Evolutionary conservation across 2,797 vertebrate species (phyloP).

Genomic region (Ctenopoma kingsleyae): DNA sequence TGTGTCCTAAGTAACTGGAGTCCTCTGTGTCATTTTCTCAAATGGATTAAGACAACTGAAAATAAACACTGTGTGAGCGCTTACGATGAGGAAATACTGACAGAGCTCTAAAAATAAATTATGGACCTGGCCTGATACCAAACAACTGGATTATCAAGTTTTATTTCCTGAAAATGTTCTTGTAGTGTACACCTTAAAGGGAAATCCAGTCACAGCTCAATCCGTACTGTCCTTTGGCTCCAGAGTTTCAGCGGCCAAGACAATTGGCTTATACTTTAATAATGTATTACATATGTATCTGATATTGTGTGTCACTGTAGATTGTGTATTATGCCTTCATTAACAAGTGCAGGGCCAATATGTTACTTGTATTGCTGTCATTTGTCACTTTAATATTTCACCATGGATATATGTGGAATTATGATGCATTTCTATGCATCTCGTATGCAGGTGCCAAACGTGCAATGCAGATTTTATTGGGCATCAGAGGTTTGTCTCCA

Average conservation of each 20-base stretch:
- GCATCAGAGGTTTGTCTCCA: neutral
- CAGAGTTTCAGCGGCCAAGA: neutral
- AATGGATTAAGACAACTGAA: neutral
- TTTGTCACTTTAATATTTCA: conserved; percentile 11
- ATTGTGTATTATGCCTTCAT: neutral
- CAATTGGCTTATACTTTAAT: neutral
- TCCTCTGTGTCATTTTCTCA: neutral
- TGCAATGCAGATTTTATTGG: neutral
- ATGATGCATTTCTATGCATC: neutral
- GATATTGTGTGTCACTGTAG: neutral
- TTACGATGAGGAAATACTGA: conserved; percentile 11
- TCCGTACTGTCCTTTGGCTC: neutral
- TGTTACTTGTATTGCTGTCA: neutral
- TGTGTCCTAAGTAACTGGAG: neutral
- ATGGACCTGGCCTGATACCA: neutral
- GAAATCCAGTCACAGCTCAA: neutral
- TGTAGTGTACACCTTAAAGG: neutral
- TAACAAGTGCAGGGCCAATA: neutral
- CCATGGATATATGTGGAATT: neutral
- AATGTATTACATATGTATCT: neutral
- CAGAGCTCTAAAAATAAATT: neutral
- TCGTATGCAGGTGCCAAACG: neutral
- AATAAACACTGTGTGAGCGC: neutral
- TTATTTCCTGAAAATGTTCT: neutral
- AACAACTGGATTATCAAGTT: neutral